A percentile compares a stretch with the other conserved stretches of the same genome.
Evolutionary conservation across 2,113 vertebrate genomes (phyloP).

Genomic region (Crypturellus undulatus): DNA sequence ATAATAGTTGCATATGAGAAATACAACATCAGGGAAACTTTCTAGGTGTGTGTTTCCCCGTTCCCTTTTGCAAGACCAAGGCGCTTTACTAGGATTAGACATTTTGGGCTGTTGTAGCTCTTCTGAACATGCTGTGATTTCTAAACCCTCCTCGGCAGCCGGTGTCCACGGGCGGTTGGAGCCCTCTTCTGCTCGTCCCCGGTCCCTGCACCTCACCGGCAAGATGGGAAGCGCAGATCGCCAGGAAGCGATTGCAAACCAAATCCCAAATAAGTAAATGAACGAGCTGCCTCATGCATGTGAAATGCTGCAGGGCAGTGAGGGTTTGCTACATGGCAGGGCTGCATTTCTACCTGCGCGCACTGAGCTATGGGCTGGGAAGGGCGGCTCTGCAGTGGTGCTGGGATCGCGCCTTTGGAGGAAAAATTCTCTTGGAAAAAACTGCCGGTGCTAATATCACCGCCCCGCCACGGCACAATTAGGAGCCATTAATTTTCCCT

Average conservation of each 20-base stretch:
- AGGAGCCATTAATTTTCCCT: conserved; percentile 17
- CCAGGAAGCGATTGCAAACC: neutral
- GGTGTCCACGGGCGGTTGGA: neutral
- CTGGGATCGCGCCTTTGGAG: neutral
- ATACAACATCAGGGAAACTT: neutral
- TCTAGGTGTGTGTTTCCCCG: neutral
- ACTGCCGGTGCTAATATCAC: neutral
- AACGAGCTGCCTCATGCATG: neutral
- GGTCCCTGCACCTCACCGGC: neutral
- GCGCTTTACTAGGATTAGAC: neutral
- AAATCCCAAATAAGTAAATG: neutral
- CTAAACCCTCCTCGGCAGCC: neutral
- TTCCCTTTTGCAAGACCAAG: neutral
- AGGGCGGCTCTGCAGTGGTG: neutral
- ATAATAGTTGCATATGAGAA: neutral
- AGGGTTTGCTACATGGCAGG: rapidly evolving
- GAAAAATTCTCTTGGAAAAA: neutral
- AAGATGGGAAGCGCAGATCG: neutral
- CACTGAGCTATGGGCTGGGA: neutral
- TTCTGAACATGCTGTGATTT: neutral
- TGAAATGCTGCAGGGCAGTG: neutral
- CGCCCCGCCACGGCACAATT: conserved; percentile 17
- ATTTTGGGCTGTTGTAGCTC: neutral
- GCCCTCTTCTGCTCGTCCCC: neutral
- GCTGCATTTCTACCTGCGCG: neutral